Percentiles rank a stretch among this genome's conserved stretches.
Evolutionary conservation across 2,888 invertebrate genomes (phyloP).

Genomic region (Tillus elongatus): DNA sequence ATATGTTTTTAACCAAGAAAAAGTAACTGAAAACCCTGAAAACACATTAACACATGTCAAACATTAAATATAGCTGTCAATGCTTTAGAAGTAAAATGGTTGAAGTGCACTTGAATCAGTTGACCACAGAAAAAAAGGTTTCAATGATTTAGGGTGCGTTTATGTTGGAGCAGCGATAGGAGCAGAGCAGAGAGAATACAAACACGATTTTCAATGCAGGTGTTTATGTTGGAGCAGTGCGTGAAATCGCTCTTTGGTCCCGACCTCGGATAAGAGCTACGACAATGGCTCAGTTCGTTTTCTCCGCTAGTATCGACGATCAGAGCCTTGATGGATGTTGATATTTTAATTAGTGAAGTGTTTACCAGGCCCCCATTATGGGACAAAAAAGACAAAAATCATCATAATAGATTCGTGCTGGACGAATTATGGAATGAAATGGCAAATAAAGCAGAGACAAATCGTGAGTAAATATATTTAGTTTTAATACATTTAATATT

Average conservation of each 20-base stretch:
- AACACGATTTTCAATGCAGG: neutral
- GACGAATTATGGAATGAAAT: constrained; percentile 3
- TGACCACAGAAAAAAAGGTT: too few relatives aligned
- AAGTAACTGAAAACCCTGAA: too few relatives aligned
- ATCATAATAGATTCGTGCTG: neutral
- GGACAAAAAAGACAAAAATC: constrained; percentile 5
- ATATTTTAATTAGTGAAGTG: neutral
- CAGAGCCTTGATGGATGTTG: neutral
- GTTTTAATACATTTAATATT: too few relatives aligned
- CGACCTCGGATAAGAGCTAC: constrained; percentile 1
- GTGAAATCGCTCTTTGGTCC: neutral
- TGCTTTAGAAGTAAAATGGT: too few relatives aligned
- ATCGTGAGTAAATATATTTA: too few relatives aligned
- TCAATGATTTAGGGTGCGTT: too few relatives aligned
- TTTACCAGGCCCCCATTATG: constrained; percentile 2
- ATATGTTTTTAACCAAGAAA: too few relatives aligned
- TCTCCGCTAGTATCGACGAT: neutral
- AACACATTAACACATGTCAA: too few relatives aligned
- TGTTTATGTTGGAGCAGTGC: neutral
- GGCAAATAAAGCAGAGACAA: too few relatives aligned
- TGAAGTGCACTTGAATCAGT: too few relatives aligned
- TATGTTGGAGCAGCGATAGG: constrained; percentile 5
- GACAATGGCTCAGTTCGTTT: constrained; percentile 1
- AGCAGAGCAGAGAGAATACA: constrained; percentile 1
- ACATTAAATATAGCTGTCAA: too few relatives aligned